Conservation (phyloP, 2,888 invertebrate species). For the Oxycera nigricornis region DNA sequence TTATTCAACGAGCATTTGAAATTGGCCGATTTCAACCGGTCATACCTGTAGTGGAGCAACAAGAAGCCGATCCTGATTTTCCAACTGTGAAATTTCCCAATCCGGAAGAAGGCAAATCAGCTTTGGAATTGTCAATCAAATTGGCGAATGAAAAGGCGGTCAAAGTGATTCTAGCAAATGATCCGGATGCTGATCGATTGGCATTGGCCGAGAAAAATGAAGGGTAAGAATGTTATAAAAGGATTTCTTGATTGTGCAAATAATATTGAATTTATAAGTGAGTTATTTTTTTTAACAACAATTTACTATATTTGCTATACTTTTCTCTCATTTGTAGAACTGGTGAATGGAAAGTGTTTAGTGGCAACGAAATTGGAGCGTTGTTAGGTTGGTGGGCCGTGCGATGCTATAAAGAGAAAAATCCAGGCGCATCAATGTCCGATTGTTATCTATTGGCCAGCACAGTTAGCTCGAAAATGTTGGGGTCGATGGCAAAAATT, state of each 20-base stretch:
- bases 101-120: slow-evolving; percentile 92
- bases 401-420: slow-evolving; percentile 65
- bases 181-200: slow-evolving; percentile 97
- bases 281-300: not conserved
- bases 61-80: slow-evolving; percentile 94
- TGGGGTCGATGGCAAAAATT: slow-evolving; percentile 78
- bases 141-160: slow-evolving; percentile 77
- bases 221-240: slow-evolving; percentile 62
- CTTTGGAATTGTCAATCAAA: slow-evolving; percentile 76
- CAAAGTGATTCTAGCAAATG: slow-evolving; percentile 89
- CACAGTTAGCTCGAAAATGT: slow-evolving; percentile 95
- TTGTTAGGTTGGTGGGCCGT: slow-evolving; percentile 94
- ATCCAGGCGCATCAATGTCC: slow-evolving; percentile 62
- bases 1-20: slow-evolving; percentile 76
- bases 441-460: slow-evolving; percentile 88
- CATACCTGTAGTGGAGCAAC: slow-evolving; percentile 68
- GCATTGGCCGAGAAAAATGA: slow-evolving; percentile 87
- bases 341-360: slow-evolving; percentile 86
- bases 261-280: too few relatives aligned
- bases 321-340: slow-evolving; percentile 56
- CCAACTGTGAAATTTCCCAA: slow-evolving; percentile 97
- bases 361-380: slow-evolving; percentile 94
- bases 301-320: not conserved
- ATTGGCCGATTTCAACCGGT: slow-evolving; percentile 71
- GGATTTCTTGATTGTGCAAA: not conserved